Evolutionary conservation across 1,140 invertebrate genomes (phyloP).

Genomic region (Formica selysi): DNA sequence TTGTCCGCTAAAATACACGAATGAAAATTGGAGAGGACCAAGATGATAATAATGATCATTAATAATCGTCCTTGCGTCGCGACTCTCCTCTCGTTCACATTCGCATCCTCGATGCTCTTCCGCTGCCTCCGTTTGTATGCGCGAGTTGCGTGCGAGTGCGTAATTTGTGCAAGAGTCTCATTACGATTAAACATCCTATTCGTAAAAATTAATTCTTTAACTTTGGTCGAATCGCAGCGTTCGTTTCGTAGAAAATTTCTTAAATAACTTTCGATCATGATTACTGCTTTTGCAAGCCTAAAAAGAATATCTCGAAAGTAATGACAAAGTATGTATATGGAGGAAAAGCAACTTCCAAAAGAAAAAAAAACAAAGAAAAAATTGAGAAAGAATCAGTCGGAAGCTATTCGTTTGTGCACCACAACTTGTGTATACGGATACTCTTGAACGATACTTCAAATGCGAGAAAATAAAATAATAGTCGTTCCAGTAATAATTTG

Average conservation of each 20-base stretch:
- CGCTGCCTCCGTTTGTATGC: not conserved
- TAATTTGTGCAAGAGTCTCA: constrained; percentile 61
- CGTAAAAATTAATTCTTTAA: constrained; percentile 62
- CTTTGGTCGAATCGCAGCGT: constrained; percentile 67
- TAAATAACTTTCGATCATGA: constrained; percentile 11
- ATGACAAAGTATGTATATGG: not conserved
- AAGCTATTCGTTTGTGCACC: constrained; percentile 43
- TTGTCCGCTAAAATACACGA: constrained; percentile 76
- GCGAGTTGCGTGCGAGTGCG: constrained; percentile 55
- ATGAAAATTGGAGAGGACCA: constrained; percentile 67
- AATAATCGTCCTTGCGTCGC: constrained; percentile 65
- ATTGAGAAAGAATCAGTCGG: not conserved
- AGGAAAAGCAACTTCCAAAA: not conserved
- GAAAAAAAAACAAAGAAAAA: not conserved
- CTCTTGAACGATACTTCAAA: not conserved
- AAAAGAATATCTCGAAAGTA: constrained; percentile 1
- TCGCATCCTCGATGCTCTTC: constrained; percentile 9
- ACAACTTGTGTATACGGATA: constrained; percentile 7
- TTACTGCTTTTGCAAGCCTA: not conserved
- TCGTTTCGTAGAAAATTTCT: constrained; percentile 63
- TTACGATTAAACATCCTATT: constrained; percentile 56
- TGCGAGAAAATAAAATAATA: not conserved
- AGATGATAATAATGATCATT: constrained; percentile 47
- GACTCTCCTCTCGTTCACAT: constrained; percentile 32
- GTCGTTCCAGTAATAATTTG: not conserved